Base-by-base conservation (phyloP, 1,140 invertebrate species). In the Plectus sambesii region DNA sequence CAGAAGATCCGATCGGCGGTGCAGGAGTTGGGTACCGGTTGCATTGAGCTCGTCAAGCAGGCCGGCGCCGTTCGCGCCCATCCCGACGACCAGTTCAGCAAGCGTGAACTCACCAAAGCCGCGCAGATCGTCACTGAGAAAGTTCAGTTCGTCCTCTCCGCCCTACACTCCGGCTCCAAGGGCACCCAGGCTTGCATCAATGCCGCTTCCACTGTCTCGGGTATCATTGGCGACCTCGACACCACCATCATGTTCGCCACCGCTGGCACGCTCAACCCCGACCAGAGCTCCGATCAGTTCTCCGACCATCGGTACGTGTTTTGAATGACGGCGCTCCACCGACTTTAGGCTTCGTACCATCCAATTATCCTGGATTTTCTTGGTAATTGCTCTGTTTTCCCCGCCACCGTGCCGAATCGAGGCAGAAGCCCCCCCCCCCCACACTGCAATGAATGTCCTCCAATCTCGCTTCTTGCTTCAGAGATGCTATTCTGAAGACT, bases 171-270 rank as follows among this genome's bases (percentile, higher is more conserved):
- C 1, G 87, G 88, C 1, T 89, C 88, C 0, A 77, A 85, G 12
- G 93, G 92, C 33, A 97, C 90, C 0, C 92, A 80, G 62, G 93
- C 92, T 0, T 97, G 93, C 66, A 96, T 97, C 51, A 93, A 96
- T 74, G 93, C 93, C 0, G 89, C 89, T 0, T 88, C 86, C 61
- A 96, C 92, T 2, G 89, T 99, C 12, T 89, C 85, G 15, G 93
- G 90, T 45, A 98, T 99, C 55, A 94, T 99, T 57, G 90, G 75
- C 20, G 93, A 99, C 72, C 74, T 99, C 25, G 92, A 99, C 66
- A 99, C 94, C 3, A 97, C 90, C 2, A 98, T 98, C 43, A 85
- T 99, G 82, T 99, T 99, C 73, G 94, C 94, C 8, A 93, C 89
- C 2, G 89, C 92, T 9, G 93, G 90, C 3, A 96, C 92, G 2